Percentiles rank a stretch among this genome's conserved stretches.
These are phyloP conservation scores for Himantopus leucocephalus DNA, from an alignment of 2,113 vertebrate species.

Conservation along the genomic window DNA sequence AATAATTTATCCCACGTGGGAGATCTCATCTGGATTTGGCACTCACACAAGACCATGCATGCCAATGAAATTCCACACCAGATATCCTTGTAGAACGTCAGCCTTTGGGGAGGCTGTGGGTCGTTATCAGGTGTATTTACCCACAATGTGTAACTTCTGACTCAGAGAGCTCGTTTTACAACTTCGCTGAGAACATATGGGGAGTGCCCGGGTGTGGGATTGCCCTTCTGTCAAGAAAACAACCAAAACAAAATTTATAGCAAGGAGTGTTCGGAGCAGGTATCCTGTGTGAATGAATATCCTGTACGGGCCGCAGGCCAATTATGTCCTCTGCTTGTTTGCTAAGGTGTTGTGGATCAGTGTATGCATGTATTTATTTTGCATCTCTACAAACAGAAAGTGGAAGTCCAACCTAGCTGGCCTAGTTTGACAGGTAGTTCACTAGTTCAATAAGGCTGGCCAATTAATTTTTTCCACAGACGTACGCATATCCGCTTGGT, in stretches of 20 bases:
- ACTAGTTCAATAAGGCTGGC: background rate
- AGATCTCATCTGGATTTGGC: background rate
- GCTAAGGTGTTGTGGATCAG: background rate
- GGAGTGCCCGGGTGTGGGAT: conserved; percentile 50
- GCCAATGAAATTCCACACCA: background rate
- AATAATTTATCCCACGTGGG: background rate
- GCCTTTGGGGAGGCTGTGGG: background rate
- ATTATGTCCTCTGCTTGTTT: background rate
- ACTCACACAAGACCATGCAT: background rate
- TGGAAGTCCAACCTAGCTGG: background rate
- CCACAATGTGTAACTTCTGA: background rate
- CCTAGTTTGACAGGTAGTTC: background rate
- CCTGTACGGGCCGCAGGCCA: background rate
- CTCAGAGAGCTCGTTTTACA: conserved; percentile 41
- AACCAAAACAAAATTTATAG: conserved; percentile 9
- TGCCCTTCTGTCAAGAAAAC: conserved; percentile 22
- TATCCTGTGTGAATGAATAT: background rate
- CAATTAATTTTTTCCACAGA: background rate
- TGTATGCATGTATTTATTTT: background rate
- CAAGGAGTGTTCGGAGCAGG: background rate
- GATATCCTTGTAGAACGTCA: background rate
- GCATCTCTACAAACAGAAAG: conserved; percentile 5
- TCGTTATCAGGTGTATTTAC: background rate
- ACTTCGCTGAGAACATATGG: conserved; percentile 6
- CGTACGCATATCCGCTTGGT: background rate